Evolutionary conservation across 2,888 invertebrate species (phyloP).

Genomic region (Drosophila colorata): DNA sequence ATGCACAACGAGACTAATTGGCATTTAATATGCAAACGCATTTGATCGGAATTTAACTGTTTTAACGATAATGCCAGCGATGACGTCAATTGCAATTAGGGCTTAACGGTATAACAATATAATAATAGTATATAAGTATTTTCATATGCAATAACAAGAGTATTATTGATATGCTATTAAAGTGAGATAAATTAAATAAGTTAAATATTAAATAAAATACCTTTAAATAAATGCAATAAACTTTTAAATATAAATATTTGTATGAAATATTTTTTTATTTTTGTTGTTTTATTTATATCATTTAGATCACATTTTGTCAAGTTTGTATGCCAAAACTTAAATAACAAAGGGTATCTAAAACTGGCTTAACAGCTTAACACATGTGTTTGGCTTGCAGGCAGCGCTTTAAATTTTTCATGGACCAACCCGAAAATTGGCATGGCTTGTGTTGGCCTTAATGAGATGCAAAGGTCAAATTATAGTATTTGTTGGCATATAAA

Average conservation of each 20-base stretch:
- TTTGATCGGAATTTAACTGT: background rate
- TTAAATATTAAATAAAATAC: conserved; percentile 9
- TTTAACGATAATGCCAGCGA: background rate
- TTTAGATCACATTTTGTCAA: too few relatives aligned
- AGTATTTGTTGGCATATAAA: conserved; percentile 2
- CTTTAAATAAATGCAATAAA: background rate
- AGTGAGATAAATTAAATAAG: background rate
- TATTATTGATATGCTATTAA: background rate
- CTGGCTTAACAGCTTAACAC: background rate
- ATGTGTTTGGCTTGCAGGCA: background rate
- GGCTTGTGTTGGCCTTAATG: conserved; percentile 1
- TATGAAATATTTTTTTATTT: background rate
- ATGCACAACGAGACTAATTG: background rate
- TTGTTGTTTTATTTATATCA: too few relatives aligned
- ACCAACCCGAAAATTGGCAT: conserved; percentile 5
- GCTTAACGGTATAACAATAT: background rate
- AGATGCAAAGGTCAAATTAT: conserved; percentile 27
- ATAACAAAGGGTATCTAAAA: background rate
- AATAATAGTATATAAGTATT: too few relatives aligned
- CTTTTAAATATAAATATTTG: background rate
- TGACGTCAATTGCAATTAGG: conserved; percentile 30
- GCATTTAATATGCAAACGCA: conserved; percentile 26
- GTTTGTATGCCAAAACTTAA: too few relatives aligned
- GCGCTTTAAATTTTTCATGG: conserved; percentile 25
- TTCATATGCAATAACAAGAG: background rate